These are phyloP conservation scores for Drosophila novamexicana DNA, from an alignment of 1,140 invertebrate genomes.

Conservation along the genomic window DNA sequence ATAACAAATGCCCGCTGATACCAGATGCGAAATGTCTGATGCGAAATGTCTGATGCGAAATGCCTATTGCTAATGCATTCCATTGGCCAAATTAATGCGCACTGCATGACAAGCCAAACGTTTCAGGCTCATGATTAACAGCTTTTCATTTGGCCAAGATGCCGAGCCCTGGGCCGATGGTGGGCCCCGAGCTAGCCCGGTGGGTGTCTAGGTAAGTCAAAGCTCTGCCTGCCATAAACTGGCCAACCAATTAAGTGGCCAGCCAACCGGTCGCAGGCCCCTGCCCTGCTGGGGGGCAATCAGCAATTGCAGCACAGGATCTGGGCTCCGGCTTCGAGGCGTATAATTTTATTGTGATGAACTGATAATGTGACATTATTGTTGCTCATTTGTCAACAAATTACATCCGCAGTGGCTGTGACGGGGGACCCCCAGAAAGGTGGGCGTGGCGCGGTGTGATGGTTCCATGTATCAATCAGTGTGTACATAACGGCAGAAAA, in stretches of 20 bases:
- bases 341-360: constrained; percentile 82
- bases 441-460: constrained; percentile 38
- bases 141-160: constrained; percentile 30
- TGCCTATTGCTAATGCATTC: constrained; percentile 38
- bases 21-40: constrained; percentile 4
- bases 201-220: constrained; percentile 20
- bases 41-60: constrained; percentile 1
- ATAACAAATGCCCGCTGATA: background rate
- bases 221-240: constrained; percentile 24
- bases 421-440: constrained; percentile 31
- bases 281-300: constrained; percentile 14
- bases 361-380: constrained; percentile 83
- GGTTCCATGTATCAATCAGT: constrained; percentile 74
- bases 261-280: background rate
- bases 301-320: constrained; percentile 37
- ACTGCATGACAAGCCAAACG: constrained; percentile 66
- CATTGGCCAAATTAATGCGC: constrained; percentile 60
- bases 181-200: background rate
- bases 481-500: constrained; percentile 51
- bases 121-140: constrained; percentile 48
- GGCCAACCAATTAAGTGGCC: constrained; percentile 46
- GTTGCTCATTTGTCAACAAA: constrained; percentile 81
- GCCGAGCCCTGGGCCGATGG: background rate
- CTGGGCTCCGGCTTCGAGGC: constrained; percentile 30
- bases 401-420: constrained; percentile 51